Percentiles rank a stretch among this genome's conserved stretches.
These are phyloP conservation scores for Pituophis catenifer DNA, from an alignment of 2,113 vertebrate species.

Conservation along the genomic window DNA sequence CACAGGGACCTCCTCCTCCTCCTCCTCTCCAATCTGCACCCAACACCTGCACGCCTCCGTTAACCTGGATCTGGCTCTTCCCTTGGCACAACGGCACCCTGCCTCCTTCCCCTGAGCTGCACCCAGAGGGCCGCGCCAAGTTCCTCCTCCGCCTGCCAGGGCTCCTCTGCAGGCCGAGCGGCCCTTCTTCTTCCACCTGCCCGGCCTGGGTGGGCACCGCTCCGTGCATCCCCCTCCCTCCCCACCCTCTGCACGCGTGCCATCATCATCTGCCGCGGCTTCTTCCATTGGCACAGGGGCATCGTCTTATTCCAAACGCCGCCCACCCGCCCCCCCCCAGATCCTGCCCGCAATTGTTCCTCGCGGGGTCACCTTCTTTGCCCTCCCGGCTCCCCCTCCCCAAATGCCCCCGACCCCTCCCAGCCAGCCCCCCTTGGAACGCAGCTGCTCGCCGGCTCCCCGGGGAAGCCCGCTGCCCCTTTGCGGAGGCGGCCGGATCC, in stretches of 20 bases:
- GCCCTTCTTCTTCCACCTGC: too few relatives aligned
- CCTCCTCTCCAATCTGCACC: background rate
- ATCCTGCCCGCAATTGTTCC: background rate
- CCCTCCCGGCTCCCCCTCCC: background rate
- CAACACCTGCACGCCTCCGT: background rate
- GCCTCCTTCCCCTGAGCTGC: background rate
- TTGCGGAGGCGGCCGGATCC: background rate
- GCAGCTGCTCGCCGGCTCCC: too few relatives aligned
- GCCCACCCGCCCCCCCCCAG: background rate
- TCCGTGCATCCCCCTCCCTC: background rate
- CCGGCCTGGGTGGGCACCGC: background rate
- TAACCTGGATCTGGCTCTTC: background rate
- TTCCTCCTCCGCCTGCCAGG: background rate
- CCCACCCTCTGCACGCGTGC: background rate
- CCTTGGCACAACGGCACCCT: background rate
- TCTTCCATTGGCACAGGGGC: background rate
- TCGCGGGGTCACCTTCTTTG: background rate
- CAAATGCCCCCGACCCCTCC: background rate
- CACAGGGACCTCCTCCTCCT: background rate
- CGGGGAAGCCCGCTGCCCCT: background rate
- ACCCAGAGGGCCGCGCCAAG: background rate
- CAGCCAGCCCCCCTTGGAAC: rapidly evolving
- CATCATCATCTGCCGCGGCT: background rate
- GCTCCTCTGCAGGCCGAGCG: background rate
- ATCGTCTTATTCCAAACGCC: background rate